Evolutionary conservation across 2,888 invertebrate species (phyloP).

Genomic region (Morpho helenor): DNA sequence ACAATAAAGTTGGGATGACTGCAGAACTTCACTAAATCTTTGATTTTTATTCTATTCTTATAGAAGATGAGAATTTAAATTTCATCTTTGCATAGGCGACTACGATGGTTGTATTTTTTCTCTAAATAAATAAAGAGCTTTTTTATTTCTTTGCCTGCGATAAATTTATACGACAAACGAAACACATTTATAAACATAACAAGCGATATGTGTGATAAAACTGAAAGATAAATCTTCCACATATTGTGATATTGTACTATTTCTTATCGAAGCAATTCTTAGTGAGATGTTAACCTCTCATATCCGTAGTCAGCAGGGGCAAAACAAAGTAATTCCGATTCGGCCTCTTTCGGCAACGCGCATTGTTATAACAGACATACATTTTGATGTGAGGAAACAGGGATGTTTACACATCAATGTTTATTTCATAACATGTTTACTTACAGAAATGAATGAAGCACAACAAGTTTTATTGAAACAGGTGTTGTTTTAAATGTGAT

Average conservation of each 20-base stretch:
- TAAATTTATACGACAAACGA: constrained; percentile 6
- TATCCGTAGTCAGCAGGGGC: constrained; percentile 38
- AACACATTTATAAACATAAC: constrained; percentile 9
- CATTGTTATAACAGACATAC: constrained; percentile 45
- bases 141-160: background rate
- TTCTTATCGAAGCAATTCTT: constrained; percentile 24
- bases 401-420: constrained; percentile 32
- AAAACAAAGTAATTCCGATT: constrained; percentile 68
- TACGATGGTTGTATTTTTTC: too few relatives aligned
- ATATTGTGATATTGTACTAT: constrained; percentile 20
- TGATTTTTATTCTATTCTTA: too few relatives aligned
- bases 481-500: background rate
- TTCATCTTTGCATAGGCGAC: too few relatives aligned
- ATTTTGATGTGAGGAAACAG: constrained; percentile 64
- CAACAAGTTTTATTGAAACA: background rate
- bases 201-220: constrained; percentile 10
- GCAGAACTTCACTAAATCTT: too few relatives aligned
- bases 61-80: too few relatives aligned
- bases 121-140: too few relatives aligned
- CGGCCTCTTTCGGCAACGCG: constrained; percentile 43
- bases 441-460: constrained; percentile 29
- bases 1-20: too few relatives aligned
- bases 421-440: constrained; percentile 54
- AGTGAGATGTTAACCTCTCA: constrained; percentile 33
- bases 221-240: constrained; percentile 10